Base-by-base conservation (phyloP, 2,888 invertebrate genomes). In the Leptodirus hochenwartii region DNA sequence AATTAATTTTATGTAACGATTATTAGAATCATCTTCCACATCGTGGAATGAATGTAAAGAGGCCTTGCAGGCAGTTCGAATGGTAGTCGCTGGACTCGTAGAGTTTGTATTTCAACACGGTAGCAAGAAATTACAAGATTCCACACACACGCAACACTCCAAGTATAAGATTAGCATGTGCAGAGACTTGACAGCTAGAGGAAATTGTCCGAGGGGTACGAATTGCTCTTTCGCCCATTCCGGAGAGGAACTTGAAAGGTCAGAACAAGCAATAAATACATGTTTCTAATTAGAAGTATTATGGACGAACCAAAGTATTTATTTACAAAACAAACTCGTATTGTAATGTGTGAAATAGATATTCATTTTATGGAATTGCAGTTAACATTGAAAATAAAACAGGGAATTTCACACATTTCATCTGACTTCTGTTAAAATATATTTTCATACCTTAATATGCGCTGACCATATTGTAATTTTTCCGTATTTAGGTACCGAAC, bases 141-240 rank as follows among this genome's bases (percentile, higher is more conserved):
- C 69, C 35, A 44, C 61, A 34, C 63, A 66, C 39, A 53, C 59
- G 5, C 69, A 67, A 34, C 60, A 77, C 49, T 64, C 70, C 9
- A 81, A 80, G 48, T 88, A 87, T 57, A 90, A 90, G 59, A 82
- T 87, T 34, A 78, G 79, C 46, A 75, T 90, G 71, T 91, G 90
- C 43, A 66, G 90, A 1, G 88, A 91, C 53, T 62, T 85, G 6
- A 69, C 75, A 2, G 61, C 76, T 14, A 64, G 80, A 9, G 74
- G 81, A 1, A 74, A 69, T 36, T 93, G 93, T 50, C 88, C 90
- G 0, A 63, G 90, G 6, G 84, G 87, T 4, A 70, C 69, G 24
- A 74, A 75, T 42, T 93, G 93, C 53, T 87, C 84, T 1, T 93
- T 88, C 58, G 87, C 90, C 4, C 91, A 93, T 53, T 81, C 82